phyloP scores from a whole-genome alignment of 2,113 vertebrate species.

The Phodopus roborovskii region DNA sequence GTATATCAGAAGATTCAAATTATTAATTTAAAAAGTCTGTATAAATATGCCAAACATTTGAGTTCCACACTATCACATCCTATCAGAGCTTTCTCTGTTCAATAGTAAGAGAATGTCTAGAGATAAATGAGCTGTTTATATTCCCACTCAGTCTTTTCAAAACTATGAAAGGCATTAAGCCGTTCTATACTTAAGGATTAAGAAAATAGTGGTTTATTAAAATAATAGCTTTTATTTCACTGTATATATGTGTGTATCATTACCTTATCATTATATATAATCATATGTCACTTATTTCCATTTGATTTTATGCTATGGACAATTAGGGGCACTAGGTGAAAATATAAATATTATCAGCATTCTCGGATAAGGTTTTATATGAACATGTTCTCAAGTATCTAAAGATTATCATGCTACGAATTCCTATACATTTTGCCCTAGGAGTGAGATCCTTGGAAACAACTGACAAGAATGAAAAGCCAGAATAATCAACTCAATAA shows the following conservation, averaged over 20 bases:
- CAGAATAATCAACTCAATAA: slow-evolving; percentile 23
- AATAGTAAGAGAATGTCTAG: neutral
- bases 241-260: neutral
- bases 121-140: neutral
- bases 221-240: neutral
- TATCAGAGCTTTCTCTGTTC: neutral
- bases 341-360: neutral
- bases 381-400: slow-evolving; percentile 6
- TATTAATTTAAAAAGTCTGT: neutral
- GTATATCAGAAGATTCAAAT: slow-evolving; percentile 22
- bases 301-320: neutral
- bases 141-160: neutral
- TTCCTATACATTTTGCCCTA: neutral
- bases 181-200: slow-evolving; percentile 29
- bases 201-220: slow-evolving; percentile 54
- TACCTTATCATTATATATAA: neutral
- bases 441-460: neutral
- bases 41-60: slow-evolving; percentile 12
- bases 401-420: neutral
- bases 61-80: neutral
- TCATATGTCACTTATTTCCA: neutral
- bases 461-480: slow-evolving; percentile 42
- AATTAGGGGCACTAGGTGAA: neutral
- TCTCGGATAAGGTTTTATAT: neutral
- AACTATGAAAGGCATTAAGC: slow-evolving; percentile 15